These are phyloP conservation scores for Cynaeus angustus DNA, from an alignment of 2,888 invertebrate genomes.

Conservation along the genomic window DNA sequence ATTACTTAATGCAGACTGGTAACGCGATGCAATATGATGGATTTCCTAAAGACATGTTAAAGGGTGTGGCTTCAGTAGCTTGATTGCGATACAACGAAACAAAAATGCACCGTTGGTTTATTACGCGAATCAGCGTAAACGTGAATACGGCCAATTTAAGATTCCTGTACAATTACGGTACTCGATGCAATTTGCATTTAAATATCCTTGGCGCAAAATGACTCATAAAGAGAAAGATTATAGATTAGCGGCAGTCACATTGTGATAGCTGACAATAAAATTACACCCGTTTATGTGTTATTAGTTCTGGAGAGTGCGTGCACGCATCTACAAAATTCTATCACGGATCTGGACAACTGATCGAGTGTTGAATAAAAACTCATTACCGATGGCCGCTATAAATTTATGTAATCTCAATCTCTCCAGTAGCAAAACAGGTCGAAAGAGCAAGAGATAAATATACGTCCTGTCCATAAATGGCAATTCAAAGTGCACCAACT, in stretches of 20 bases:
- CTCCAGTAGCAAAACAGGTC: constrained; percentile 45
- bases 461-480: constrained; percentile 40
- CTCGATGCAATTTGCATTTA: constrained; percentile 43
- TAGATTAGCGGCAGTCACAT: constrained; percentile 38
- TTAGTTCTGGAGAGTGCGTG: constrained; percentile 37
- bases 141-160: constrained; percentile 30
- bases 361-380: constrained; percentile 14
- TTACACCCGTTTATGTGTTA: constrained; percentile 29
- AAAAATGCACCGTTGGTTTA: background rate
- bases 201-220: constrained; percentile 48
- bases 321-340: constrained; percentile 8
- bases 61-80: constrained; percentile 6
- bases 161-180: constrained; percentile 47
- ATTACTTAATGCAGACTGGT: constrained; percentile 18
- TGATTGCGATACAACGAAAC: background rate
- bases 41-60: background rate
- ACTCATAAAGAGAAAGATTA: constrained; percentile 42
- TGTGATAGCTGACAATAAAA: constrained; percentile 43
- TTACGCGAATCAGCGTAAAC: constrained; percentile 13
- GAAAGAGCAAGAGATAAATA: constrained; percentile 42
- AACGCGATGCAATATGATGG: constrained; percentile 15
- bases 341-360: too few relatives aligned
- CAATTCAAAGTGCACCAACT: constrained; percentile 43
- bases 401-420: constrained; percentile 39
- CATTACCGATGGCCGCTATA: constrained; percentile 19